A percentile compares a stretch with the other conserved stretches of the same genome.
These are phyloP conservation scores for Chaunax sp. DNA, from an alignment of 2,797 vertebrate species.

Conservation along the genomic window DNA sequence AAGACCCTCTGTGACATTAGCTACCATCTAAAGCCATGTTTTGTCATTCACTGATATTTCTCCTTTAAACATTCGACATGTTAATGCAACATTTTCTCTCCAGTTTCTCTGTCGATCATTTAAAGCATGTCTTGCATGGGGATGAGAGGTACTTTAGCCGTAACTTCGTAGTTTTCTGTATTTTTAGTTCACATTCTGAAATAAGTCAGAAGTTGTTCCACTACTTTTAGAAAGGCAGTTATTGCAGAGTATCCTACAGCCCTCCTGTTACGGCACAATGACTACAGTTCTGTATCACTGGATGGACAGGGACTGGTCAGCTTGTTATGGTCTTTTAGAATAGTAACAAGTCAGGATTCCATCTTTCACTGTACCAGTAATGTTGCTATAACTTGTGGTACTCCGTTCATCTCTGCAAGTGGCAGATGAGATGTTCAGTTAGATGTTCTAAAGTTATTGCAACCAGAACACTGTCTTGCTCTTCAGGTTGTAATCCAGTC, in stretches of 20 bases:
- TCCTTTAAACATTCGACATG: constrained; percentile 4
- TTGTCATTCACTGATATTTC: no score
- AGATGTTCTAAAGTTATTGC: constrained; percentile 3
- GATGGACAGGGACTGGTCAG: neutral
- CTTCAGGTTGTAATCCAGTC: constrained; percentile 29
- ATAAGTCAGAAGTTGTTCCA: neutral
- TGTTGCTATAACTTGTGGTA: constrained; percentile 1
- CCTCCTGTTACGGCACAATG: neutral
- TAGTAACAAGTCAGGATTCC: neutral
- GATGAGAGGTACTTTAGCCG: neutral
- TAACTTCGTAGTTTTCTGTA: neutral
- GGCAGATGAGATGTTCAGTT: constrained; percentile 10
- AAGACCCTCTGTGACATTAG: neutral
- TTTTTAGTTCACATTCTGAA: constrained; percentile 1
- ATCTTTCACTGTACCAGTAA: neutral
- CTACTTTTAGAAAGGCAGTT: neutral
- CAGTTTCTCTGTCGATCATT: constrained; percentile 7
- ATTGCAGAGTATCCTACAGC: neutral
- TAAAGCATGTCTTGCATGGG: neutral
- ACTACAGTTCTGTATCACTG: neutral
- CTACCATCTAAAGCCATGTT: neutral
- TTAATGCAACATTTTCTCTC: constrained; percentile 10
- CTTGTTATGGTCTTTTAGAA: no score
- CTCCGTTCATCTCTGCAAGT: neutral
- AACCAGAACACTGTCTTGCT: constrained; percentile 13